Conservation (phyloP, 2,888 invertebrate species). For the Drosophila borealis region DNA sequence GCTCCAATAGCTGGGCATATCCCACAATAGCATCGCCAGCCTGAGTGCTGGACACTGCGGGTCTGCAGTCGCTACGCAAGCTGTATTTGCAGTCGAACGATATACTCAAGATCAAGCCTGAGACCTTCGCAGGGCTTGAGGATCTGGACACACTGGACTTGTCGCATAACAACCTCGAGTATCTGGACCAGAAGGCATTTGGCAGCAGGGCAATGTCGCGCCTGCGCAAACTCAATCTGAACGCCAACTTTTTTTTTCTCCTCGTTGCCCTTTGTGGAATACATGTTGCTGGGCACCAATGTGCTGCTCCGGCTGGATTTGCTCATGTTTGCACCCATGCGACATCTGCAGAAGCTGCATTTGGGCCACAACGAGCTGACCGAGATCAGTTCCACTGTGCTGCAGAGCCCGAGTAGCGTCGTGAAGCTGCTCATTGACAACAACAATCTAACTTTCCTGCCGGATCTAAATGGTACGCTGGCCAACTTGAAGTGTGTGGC, state of each 20-base stretch:
- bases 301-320: conserved; percentile 68
- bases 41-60: conserved; percentile 56
- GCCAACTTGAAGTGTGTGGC: conserved; percentile 64
- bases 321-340: conserved; percentile 79
- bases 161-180: conserved; percentile 73
- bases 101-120: conserved; percentile 62
- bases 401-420: conserved; percentile 65
- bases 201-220: conserved; percentile 66
- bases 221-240: conserved; percentile 75
- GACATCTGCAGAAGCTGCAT: conserved; percentile 78
- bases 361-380: conserved; percentile 79
- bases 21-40: conserved; percentile 72
- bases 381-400: conserved; percentile 63
- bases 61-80: conserved; percentile 70
- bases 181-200: conserved; percentile 66
- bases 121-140: conserved; percentile 72
- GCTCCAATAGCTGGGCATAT: conserved; percentile 77
- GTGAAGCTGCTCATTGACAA: conserved; percentile 81
- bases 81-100: conserved; percentile 78
- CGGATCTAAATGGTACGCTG: conserved; percentile 71
- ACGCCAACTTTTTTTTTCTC: conserved; percentile 78
- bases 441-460: conserved; percentile 81
- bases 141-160: conserved; percentile 79
- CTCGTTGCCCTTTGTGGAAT: conserved; percentile 77
- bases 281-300: conserved; percentile 80